Evolutionary conservation across 2,113 vertebrate genomes (phyloP), one percentile per base, ranked within the genome.

Genomic region (Cinclus mexicanus): DNA sequence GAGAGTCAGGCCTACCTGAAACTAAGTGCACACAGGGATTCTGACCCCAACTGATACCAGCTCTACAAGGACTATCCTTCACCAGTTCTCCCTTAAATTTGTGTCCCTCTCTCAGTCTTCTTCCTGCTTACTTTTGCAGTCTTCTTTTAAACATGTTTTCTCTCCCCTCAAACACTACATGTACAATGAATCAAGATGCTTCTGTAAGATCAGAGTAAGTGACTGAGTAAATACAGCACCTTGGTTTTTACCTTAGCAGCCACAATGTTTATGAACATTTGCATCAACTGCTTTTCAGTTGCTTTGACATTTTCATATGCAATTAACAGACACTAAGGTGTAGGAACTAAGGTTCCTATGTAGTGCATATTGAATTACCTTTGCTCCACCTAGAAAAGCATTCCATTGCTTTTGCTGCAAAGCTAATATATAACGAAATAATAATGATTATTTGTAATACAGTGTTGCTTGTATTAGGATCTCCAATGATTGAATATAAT

Each of bases 401-500:
- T 90, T 76, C 25, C 1, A 12, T 19, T 84, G 60, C 92, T 94
- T 94, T 92, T 89, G 47, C 37, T 83, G 57, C 71, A 82, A 83
- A 90, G 59, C 71, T 86, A 86, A 90, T 83, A 89, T 76, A 94
- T 82, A 77, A 93, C 41, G 55, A 85, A 94, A 88, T 77, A 92
- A 93, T 94, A 93, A 96, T 83, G 76, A 90, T 90, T 95, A 96
- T 92, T 94, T 94, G 26, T 83, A 93, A 95, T 87, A 81, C 41
- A 92, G 63, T 67, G 56, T 56, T 93, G 92, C 83, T 93, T 86
- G 71, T 88, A 83, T 92, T 89, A 71, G 49, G 52, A 83, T 87
- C 79, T 81, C 88, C 26, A 93, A 84, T 94, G 90, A 95, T 81
- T 90, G 92, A 95, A 68, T 93, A 92, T 89, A 96, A 95, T 86